These are phyloP conservation scores for Characodon lateralis DNA, from an alignment of 2,797 vertebrate species.

Conservation along the genomic window DNA sequence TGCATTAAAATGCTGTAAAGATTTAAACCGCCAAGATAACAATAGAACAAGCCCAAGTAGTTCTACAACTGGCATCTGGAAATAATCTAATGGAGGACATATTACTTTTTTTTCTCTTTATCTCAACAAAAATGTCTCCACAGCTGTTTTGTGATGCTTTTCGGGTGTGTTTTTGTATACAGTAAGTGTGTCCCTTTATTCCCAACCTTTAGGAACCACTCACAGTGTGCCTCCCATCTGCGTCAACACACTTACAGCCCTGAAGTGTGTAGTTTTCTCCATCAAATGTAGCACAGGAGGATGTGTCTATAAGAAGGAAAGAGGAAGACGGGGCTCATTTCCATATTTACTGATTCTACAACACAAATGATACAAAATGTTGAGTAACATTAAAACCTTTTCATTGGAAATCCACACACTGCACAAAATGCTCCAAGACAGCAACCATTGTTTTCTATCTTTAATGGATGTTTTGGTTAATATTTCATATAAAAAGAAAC, in stretches of 20 bases:
- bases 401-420: no score
- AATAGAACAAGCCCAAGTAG: not conserved
- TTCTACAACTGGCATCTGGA: not conserved
- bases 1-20: not conserved
- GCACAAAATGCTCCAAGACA: no score
- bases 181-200: not conserved
- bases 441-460: no score
- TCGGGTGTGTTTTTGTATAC: not conserved
- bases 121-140: not conserved
- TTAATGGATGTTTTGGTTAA: no score
- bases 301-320: not conserved
- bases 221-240: not conserved
- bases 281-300: not conserved
- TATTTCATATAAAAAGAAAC: no score
- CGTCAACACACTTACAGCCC: not conserved
- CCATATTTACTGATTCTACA: not conserved
- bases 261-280: not conserved
- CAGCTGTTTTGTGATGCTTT: not conserved
- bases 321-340: not conserved
- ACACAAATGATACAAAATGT: not conserved
- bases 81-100: not conserved
- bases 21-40: not conserved
- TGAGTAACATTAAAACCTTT: not conserved
- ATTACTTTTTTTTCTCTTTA: not conserved
- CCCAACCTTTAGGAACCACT: not conserved